Conservation (phyloP, 2,113 vertebrate genomes). For the Columba livia region DNA sequence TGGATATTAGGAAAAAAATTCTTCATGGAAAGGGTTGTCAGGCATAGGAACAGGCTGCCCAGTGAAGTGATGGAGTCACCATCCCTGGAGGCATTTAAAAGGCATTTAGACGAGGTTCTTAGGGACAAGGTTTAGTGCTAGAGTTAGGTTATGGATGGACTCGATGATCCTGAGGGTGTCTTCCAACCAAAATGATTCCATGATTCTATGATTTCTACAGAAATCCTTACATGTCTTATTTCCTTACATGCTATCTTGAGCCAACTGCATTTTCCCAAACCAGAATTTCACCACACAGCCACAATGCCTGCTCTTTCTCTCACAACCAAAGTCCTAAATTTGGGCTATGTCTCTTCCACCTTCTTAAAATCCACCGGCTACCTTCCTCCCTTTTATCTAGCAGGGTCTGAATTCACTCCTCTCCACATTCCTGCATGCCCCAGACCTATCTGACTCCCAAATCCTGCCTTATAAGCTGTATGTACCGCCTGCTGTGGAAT, state of each 20-base stretch:
- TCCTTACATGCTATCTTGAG: not conserved
- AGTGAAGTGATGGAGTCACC: too few species aligned
- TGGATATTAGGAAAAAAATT: too few species aligned
- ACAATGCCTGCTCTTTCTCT: not conserved
- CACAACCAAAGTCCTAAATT: not conserved
- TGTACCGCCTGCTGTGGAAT: not conserved
- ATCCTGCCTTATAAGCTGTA: not conserved
- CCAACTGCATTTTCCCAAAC: not conserved
- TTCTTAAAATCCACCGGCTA: not conserved
- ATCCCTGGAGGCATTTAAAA: too few species aligned
- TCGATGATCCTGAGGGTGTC: too few species aligned
- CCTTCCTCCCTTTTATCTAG: not conserved
- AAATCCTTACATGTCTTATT: not conserved
- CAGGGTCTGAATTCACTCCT: not conserved
- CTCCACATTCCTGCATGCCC: not conserved
- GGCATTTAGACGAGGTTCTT: too few species aligned
- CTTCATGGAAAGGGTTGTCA: too few species aligned
- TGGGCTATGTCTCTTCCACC: not conserved
- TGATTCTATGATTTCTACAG: too few species aligned
- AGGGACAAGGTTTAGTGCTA: too few species aligned
- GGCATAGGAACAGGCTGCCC: too few species aligned
- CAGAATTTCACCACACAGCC: too few species aligned
- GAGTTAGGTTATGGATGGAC: too few species aligned
- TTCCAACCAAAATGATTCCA: too few species aligned
- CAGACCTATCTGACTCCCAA: not conserved